A percentile compares a stretch with the other conserved stretches of the same genome.
These are phyloP conservation scores for Yponomeuta malinellus DNA, from an alignment of 2,888 invertebrate genomes.

Conservation along the genomic window DNA sequence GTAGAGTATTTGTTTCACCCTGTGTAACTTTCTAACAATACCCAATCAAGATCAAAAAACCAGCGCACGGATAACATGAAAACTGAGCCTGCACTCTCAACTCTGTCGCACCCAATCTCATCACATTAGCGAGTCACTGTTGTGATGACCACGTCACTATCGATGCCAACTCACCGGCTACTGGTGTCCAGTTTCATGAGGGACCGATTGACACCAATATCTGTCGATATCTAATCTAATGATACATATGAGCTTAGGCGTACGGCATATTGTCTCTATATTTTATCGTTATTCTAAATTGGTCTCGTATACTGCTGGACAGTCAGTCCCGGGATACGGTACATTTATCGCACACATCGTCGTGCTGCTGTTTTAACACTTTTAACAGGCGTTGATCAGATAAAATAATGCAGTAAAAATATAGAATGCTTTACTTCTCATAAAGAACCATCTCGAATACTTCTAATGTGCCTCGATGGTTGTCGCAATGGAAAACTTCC, in stretches of 20 bases:
- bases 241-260: slow-evolving; percentile 1
- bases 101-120: slow-evolving; percentile 32
- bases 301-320: too few relatives aligned
- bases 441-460: too few relatives aligned
- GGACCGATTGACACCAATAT: slow-evolving; percentile 10
- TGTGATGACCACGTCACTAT: slow-evolving; percentile 53
- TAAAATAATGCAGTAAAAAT: too few relatives aligned
- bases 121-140: slow-evolving; percentile 47
- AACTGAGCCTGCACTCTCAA: slow-evolving; percentile 33
- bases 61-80: slow-evolving; percentile 24
- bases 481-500: too few relatives aligned
- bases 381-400: too few relatives aligned
- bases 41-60: slow-evolving; percentile 32
- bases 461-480: too few relatives aligned
- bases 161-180: slow-evolving; percentile 48
- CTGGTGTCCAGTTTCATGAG: slow-evolving; percentile 48
- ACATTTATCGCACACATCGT: too few relatives aligned
- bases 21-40: slow-evolving; percentile 1
- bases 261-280: background rate
- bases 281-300: too few relatives aligned
- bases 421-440: too few relatives aligned
- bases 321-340: too few relatives aligned
- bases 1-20: background rate
- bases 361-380: too few relatives aligned
- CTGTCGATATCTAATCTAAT: slow-evolving; percentile 1